phyloP scores from a whole-genome alignment of 2,888 invertebrate species.

The Gastracanthus pulcherrimus region DNA sequence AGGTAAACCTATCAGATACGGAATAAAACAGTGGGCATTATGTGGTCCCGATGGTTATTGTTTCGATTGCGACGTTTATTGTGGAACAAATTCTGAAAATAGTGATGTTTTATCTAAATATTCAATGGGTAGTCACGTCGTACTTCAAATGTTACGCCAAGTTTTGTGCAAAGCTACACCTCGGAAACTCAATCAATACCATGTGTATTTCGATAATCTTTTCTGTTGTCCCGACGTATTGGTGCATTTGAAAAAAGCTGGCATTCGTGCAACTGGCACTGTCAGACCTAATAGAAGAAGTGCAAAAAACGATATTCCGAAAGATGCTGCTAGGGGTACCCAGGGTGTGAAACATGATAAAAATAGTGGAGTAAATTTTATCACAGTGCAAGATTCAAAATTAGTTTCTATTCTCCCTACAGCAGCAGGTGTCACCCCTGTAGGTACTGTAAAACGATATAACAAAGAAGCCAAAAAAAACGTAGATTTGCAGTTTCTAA shows the following conservation, averaged over 20 bases:
- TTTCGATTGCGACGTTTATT: slow-evolving; percentile 36
- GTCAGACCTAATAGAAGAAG: background rate
- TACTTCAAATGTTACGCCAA: background rate
- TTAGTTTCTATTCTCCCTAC: background rate
- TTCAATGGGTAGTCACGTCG: background rate
- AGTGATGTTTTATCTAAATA: slow-evolving; percentile 4
- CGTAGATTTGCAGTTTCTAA: background rate
- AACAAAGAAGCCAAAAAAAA: background rate
- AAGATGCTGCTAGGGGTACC: background rate
- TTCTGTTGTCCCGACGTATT: slow-evolving; percentile 55
- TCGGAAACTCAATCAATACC: slow-evolving; percentile 51
- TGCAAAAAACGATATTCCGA: background rate
- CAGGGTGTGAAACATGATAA: background rate
- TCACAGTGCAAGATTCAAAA: slow-evolving; percentile 1
- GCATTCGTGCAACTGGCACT: background rate
- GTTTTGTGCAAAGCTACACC: background rate
- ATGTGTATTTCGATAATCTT: slow-evolving; percentile 56
- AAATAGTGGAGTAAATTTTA: background rate
- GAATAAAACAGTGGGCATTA: slow-evolving; percentile 49
- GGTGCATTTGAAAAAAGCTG: slow-evolving; percentile 54
- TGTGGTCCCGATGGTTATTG: slow-evolving; percentile 33
- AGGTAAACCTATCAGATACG: background rate
- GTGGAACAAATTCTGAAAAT: slow-evolving; percentile 23
- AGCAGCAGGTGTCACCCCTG: background rate
- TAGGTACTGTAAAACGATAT: background rate